These are phyloP conservation scores for Mantis religiosa DNA, from an alignment of 2,888 invertebrate species.

Conservation along the genomic window DNA sequence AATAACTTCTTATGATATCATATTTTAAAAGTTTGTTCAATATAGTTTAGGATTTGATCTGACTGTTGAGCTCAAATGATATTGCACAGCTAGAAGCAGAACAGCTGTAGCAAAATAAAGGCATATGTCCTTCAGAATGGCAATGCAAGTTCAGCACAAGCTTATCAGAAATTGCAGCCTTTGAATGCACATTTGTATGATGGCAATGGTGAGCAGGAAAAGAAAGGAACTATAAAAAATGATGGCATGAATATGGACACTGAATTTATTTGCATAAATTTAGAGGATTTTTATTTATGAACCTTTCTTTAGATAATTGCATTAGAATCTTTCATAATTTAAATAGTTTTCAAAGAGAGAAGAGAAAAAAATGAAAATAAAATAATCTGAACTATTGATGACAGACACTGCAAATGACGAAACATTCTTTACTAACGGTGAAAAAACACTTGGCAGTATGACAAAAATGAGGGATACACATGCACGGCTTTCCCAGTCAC, in stretches of 20 bases:
- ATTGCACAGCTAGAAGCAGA: not conserved
- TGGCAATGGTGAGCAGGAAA: not conserved
- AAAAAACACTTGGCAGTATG: not conserved
- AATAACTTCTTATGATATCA: not conserved
- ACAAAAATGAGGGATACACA: not conserved
- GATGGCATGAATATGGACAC: not conserved
- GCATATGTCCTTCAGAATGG: not conserved
- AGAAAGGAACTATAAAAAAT: not conserved
- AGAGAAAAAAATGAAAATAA: not conserved
- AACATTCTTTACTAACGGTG: not conserved
- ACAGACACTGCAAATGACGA: not conserved
- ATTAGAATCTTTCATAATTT: not conserved
- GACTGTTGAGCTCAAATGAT: not conserved
- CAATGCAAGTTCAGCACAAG: not conserved
- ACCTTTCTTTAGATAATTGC: not conserved
- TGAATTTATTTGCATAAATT: not conserved
- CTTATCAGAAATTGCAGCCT: not conserved
- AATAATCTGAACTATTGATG: not conserved
- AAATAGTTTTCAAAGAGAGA: not conserved
- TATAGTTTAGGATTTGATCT: not conserved
- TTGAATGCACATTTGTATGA: not conserved
- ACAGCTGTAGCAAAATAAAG: not conserved
- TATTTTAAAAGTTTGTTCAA: not conserved
- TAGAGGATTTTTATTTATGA: not conserved
- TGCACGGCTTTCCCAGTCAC: not conserved